Percentiles rank a stretch among this genome's conserved stretches.
These are phyloP conservation scores for Hypomesus transpacificus DNA, from an alignment of 2,113 vertebrate species.

Conservation along the genomic window DNA sequence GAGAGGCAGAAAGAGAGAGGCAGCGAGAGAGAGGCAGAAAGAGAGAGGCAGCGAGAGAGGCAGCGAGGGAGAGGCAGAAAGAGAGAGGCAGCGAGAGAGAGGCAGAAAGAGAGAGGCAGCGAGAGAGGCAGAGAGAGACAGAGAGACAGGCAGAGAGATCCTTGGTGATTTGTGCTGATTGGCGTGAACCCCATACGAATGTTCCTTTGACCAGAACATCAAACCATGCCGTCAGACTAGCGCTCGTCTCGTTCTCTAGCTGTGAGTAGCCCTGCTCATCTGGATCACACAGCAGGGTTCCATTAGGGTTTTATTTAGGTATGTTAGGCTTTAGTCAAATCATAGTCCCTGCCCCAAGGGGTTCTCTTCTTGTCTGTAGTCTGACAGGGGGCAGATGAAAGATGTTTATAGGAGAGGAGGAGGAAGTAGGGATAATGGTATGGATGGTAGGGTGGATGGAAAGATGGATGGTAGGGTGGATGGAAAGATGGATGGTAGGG, in stretches of 20 bases:
- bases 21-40: background rate
- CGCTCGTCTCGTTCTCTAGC: background rate
- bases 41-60: background rate
- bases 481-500: background rate
- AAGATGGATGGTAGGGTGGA: background rate
- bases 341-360: no score
- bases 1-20: background rate
- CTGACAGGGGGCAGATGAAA: background rate
- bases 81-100: no score
- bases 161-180: conserved; percentile 26
- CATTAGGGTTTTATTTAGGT: no score
- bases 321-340: no score
- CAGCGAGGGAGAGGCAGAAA: no score
- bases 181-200: conserved; percentile 48
- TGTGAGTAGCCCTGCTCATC: conserved; percentile 3
- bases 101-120: background rate
- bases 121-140: background rate
- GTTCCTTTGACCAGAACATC: conserved; percentile 31
- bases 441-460: no score
- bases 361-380: background rate
- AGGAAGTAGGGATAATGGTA: background rate
- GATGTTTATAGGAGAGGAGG: background rate
- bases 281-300: background rate
- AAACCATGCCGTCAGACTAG: conserved; percentile 40
- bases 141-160: background rate